phyloP scores from a whole-genome alignment of 2,888 invertebrate species.

The Phortica okadai region DNA sequence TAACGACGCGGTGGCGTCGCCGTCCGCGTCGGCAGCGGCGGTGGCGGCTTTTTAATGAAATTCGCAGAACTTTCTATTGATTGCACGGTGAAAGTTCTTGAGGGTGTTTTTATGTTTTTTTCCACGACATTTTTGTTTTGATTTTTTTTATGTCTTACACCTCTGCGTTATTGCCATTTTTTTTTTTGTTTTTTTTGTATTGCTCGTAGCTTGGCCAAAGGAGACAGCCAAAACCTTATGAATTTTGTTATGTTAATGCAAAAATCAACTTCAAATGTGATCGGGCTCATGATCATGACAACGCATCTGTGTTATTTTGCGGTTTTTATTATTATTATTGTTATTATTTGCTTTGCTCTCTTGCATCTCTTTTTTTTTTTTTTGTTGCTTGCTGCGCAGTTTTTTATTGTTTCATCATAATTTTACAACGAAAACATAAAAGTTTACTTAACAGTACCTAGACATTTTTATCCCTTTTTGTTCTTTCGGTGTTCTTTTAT shows the following conservation, averaged over 20 bases:
- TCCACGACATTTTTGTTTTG: slow-evolving; percentile 25
- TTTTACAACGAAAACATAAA: slow-evolving; percentile 48
- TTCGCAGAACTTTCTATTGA: slow-evolving; percentile 65
- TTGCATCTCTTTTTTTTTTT: background rate
- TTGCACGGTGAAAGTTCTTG: slow-evolving; percentile 62
- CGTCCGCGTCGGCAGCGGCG: too few relatives aligned
- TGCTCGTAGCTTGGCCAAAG: background rate
- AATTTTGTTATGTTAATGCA: slow-evolving; percentile 11
- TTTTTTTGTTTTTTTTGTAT: slow-evolving; percentile 16
- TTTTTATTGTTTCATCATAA: background rate
- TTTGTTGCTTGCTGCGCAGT: background rate
- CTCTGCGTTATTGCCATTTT: slow-evolving; percentile 7
- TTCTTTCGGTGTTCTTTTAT: slow-evolving; percentile 27
- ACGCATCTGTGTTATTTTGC: background rate
- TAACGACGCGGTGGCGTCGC: too few relatives aligned
- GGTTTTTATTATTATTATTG: background rate
- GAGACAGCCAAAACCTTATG: background rate
- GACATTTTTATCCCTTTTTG: slow-evolving; percentile 36
- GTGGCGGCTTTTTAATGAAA: slow-evolving; percentile 40
- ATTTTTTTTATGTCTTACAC: background rate
- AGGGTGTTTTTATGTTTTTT: slow-evolving; percentile 35
- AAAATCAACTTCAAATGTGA: background rate
- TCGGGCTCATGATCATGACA: too few relatives aligned
- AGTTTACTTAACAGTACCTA: slow-evolving; percentile 67
- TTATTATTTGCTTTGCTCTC: background rate